Evolutionary conservation across 2,888 invertebrate genomes (phyloP), one percentile per base, ranked within the genome.

Genomic region (Epistrophella euchroma): DNA sequence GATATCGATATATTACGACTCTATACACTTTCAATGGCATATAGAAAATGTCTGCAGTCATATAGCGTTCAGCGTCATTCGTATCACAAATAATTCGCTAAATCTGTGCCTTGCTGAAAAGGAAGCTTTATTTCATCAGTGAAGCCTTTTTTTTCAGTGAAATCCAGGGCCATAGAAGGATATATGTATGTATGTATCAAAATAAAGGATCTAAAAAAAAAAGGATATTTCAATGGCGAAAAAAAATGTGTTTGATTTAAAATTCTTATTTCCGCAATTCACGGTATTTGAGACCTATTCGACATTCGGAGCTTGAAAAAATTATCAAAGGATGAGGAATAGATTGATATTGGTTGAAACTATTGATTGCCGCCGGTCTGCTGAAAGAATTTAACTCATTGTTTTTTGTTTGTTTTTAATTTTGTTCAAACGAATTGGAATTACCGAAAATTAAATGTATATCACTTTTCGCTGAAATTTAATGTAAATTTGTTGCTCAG

Each of bases 281-380:
- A 11, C 2, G 19, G 37, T 50, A 50, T 35, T 2, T 6, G 32
- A 62, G 52, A 60, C 73, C 68, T 75, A 62, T 58, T 28, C 47
- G 19, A 19, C n/a, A 47, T 15, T 19, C 22, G n/a, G 22, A 62
- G 70, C 17, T 62, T 13, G 22, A 13, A 58, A 52, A 43, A 35
- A 3, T n/a, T 43, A 50, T 25, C 58, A 9, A 58, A 47, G 50
- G 52, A 60, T 72, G 66, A 45, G 75, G 32, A 58, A 52, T 55
- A 72, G 80, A 84, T 84, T 80, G 72, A 76, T 68, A 80, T 66
- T 76, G 80, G 80, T 58, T 82, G 25, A 56, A 32, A 32, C n/a
- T 9, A 32, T 56, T 56, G 28, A 56, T 56, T 56, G 55, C 55
- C 10, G n/a, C 28, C 9, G n/a, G 28, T 32, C 55, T 56, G 17